Conservation (phyloP, 37 sponge, comb jelly and placozoan species). For the Aphrocallistes beatrix region DNA sequence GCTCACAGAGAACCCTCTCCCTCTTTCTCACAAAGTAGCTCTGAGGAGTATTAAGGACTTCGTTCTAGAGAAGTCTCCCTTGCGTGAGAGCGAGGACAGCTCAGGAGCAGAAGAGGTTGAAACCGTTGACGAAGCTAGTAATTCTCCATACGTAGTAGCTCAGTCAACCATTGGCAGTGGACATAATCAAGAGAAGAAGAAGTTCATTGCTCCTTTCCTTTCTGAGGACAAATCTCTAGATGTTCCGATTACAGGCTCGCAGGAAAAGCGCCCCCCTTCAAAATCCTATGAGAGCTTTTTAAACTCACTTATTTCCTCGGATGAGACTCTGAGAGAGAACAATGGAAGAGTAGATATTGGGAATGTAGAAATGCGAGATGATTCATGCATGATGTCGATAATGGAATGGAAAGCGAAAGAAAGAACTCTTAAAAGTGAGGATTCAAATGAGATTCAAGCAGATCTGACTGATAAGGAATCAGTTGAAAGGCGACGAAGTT, state of each 20-base stretch:
- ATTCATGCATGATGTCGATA: conserved; percentile 4
- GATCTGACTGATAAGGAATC: not conserved
- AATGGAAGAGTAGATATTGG: too few species aligned
- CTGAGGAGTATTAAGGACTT: not conserved
- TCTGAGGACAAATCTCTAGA: not conserved
- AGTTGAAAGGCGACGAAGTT: not conserved
- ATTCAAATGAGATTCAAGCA: not conserved
- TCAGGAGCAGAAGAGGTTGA: not conserved
- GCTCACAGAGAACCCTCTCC: not conserved
- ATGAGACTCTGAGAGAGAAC: not conserved
- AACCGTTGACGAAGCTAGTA: not conserved
- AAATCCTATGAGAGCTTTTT: not conserved
- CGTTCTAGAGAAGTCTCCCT: not conserved
- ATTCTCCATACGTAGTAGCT: not conserved
- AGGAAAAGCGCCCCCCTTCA: not conserved
- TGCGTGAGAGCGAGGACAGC: too few species aligned
- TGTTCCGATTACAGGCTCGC: too few species aligned
- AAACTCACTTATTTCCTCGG: not conserved
- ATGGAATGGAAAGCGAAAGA: not conserved
- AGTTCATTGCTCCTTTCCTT: not conserved
- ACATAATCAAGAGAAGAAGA: not conserved
- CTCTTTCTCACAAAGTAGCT: not conserved
- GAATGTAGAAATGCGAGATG: too few species aligned
- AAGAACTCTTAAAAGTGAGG: not conserved
- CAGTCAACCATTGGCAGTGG: too few species aligned